Evolutionary conservation across 1,140 invertebrate genomes (phyloP).

Genomic region (Protaetia brevitarsis): DNA sequence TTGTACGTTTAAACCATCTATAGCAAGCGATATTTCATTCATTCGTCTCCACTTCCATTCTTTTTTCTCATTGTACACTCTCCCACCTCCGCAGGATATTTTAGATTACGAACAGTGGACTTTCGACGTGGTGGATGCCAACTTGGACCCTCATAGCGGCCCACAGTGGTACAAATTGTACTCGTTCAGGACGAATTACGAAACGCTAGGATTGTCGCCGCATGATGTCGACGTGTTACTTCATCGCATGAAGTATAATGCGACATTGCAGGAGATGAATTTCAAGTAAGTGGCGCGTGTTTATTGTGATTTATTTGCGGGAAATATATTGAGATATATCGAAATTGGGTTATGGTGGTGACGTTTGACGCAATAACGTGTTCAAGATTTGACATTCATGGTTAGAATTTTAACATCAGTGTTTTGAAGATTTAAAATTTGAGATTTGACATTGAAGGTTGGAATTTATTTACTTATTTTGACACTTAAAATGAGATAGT

Average conservation of each 20-base stretch:
- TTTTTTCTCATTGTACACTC: slow-evolving; percentile 49
- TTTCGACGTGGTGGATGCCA: slow-evolving; percentile 75
- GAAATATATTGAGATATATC: too few relatives aligned
- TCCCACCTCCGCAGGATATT: too few relatives aligned
- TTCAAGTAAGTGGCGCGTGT: not conserved
- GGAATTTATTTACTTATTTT: too few relatives aligned
- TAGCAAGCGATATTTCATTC: not conserved
- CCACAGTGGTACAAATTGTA: slow-evolving; percentile 69
- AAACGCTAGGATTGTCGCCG: slow-evolving; percentile 52
- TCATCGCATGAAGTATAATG: slow-evolving; percentile 45
- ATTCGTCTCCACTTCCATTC: slow-evolving; percentile 39
- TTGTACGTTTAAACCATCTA: slow-evolving; percentile 52
- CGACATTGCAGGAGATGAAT: not conserved
- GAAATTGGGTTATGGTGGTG: too few relatives aligned
- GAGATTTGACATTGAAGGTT: too few relatives aligned
- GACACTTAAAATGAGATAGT: too few relatives aligned
- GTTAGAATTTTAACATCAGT: too few relatives aligned
- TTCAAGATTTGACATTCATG: too few relatives aligned
- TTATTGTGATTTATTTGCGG: too few relatives aligned
- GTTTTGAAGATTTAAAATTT: too few relatives aligned
- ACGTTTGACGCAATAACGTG: too few relatives aligned
- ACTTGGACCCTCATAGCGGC: slow-evolving; percentile 52
- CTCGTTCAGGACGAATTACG: slow-evolving; percentile 63
- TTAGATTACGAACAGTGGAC: slow-evolving; percentile 71
- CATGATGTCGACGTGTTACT: slow-evolving; percentile 50